A percentile compares a stretch with the other conserved stretches of the same genome.
These are phyloP conservation scores for Melanotus villosus DNA, from an alignment of 2,888 invertebrate species.

Conservation along the genomic window DNA sequence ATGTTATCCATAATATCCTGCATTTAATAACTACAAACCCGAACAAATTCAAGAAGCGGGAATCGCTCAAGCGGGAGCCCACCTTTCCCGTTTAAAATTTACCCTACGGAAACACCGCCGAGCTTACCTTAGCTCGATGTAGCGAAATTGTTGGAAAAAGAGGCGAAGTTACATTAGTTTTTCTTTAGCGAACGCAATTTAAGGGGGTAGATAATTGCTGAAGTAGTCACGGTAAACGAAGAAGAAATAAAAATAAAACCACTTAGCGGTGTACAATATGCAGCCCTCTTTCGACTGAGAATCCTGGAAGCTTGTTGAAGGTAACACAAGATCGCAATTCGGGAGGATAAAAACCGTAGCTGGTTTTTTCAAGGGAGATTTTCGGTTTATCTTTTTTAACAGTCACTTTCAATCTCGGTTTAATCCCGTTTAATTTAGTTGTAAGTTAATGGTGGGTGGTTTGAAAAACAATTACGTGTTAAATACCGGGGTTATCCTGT, in stretches of 20 bases:
- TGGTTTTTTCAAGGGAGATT: slow-evolving; percentile 9
- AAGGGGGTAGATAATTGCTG: slow-evolving; percentile 31
- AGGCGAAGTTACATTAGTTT: slow-evolving; percentile 2
- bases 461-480: slow-evolving; percentile 20
- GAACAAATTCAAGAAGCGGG: slow-evolving; percentile 33
- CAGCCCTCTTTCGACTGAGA: slow-evolving; percentile 13
- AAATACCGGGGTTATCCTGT: background rate
- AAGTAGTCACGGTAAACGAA: slow-evolving; percentile 21
- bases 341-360: too few species aligned
- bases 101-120: background rate
- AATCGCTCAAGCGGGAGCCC: slow-evolving; percentile 27
- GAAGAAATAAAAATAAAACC: slow-evolving; percentile 31
- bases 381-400: slow-evolving; percentile 20
- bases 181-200: slow-evolving; percentile 19
- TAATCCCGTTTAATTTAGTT: slow-evolving; percentile 26
- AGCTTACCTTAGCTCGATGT: background rate
- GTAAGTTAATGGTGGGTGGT: slow-evolving; percentile 13
- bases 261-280: slow-evolving; percentile 33
- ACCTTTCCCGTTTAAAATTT: background rate
- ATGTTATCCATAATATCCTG: slow-evolving; percentile 32
- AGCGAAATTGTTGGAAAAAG: background rate
- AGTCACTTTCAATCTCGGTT: slow-evolving; percentile 26
- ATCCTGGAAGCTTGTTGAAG: slow-evolving; percentile 21
- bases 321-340: slow-evolving; percentile 4
- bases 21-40: slow-evolving; percentile 33